phyloP scores from a whole-genome alignment of 2,888 invertebrate species.

The Aphodius granarius region DNA sequence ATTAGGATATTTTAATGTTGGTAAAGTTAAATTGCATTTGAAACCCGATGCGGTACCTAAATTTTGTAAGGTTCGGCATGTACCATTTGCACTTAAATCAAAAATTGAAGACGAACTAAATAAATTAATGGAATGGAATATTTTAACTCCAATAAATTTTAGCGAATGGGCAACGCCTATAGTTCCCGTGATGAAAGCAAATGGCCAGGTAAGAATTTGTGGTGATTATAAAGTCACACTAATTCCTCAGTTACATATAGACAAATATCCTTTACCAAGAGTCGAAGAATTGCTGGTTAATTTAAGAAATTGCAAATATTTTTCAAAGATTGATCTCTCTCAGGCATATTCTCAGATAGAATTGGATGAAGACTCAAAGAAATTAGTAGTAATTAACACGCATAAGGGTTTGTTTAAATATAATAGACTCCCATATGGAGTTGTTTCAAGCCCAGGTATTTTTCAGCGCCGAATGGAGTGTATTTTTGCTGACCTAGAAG shows the following conservation, averaged over 20 bases:
- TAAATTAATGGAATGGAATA: slow-evolving; percentile 30
- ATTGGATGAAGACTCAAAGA: no score
- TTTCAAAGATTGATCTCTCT: no score
- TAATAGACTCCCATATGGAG: neutral
- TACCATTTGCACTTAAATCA: slow-evolving; percentile 15
- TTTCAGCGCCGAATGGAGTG: neutral
- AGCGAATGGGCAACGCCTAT: slow-evolving; percentile 44
- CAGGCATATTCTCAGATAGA: neutral
- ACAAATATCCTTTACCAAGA: no score
- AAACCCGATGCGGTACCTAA: slow-evolving; percentile 29
- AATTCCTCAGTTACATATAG: no score
- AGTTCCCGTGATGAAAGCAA: slow-evolving; percentile 37
- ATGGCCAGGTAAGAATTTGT: no score
- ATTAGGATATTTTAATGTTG: slow-evolving; percentile 8
- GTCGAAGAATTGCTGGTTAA: no score
- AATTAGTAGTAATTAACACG: no score
- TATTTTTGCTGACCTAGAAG: neutral
- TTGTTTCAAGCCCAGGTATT: neutral
- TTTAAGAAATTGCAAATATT: no score
- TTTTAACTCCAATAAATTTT: slow-evolving; percentile 33
- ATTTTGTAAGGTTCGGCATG: slow-evolving; percentile 28
- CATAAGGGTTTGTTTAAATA: neutral
- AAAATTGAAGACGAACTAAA: slow-evolving; percentile 22
- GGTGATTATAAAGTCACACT: no score
- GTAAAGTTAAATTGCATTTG: neutral